Evolutionary conservation across 1,140 invertebrate species (phyloP).

Genomic region (Magallana ariakensis): DNA sequence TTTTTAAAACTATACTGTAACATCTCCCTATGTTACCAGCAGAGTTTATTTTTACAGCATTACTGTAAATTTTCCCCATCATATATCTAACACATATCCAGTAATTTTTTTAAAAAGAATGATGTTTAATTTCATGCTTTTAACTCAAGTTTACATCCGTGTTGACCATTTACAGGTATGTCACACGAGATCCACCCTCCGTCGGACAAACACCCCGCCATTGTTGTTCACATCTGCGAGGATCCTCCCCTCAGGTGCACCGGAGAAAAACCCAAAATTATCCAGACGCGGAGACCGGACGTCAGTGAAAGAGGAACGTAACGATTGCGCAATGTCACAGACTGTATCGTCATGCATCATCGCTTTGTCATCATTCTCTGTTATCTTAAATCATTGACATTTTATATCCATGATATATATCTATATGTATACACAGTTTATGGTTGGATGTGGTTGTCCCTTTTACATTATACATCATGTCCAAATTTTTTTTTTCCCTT

Average conservation of each 20-base stretch:
- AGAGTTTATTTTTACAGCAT: too few relatives aligned
- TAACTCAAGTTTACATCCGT: not conserved
- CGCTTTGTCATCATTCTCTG: slow-evolving; percentile 9
- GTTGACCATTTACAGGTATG: slow-evolving; percentile 62
- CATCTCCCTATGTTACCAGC: too few relatives aligned
- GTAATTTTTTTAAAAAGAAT: not conserved
- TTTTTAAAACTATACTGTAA: too few relatives aligned
- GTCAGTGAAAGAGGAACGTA: not conserved
- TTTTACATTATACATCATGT: slow-evolving; percentile 15
- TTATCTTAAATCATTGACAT: not conserved
- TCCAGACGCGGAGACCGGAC: not conserved
- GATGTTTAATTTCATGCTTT: not conserved
- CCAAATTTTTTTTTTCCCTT: not conserved
- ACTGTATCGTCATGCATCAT: not conserved
- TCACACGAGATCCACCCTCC: slow-evolving; percentile 79
- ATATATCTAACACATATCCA: too few relatives aligned
- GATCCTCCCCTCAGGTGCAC: slow-evolving; percentile 64
- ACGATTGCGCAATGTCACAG: not conserved
- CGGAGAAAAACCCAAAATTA: slow-evolving; percentile 24
- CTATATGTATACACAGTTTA: not conserved
- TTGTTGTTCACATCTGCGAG: slow-evolving; percentile 90
- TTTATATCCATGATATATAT: not conserved
- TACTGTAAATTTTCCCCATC: too few relatives aligned
- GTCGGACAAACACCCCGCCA: slow-evolving; percentile 91
- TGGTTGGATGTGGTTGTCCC: not conserved